phyloP scores from a whole-genome alignment of 2,888 invertebrate genomes.

The Bruchidius siliquastri region DNA sequence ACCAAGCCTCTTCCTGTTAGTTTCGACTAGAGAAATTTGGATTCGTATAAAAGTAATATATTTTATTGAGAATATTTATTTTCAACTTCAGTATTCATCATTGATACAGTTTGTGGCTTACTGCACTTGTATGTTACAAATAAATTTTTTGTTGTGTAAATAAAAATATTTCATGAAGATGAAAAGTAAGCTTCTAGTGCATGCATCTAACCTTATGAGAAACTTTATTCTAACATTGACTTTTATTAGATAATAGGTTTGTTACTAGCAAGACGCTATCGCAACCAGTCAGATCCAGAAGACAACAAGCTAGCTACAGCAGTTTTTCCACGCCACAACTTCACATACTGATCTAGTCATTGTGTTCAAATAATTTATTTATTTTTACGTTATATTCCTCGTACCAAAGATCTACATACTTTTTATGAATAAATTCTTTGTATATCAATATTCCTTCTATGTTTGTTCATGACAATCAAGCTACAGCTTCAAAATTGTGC shows the following conservation, averaged over 20 bases:
- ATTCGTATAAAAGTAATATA: no score
- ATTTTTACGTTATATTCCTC: background rate
- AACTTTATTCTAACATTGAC: background rate
- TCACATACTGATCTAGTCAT: constrained; percentile 43
- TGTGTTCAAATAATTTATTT: constrained; percentile 6
- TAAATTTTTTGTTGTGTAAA: background rate
- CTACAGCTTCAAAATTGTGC: background rate
- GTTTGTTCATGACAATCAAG: background rate
- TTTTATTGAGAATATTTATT: no score
- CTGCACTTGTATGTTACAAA: background rate
- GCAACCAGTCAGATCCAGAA: constrained; percentile 74
- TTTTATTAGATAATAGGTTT: constrained; percentile 71
- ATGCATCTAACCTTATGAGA: background rate
- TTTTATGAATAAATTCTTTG: background rate
- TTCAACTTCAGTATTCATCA: background rate
- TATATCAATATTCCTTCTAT: background rate
- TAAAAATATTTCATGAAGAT: background rate
- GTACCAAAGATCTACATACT: background rate
- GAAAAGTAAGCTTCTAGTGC: background rate
- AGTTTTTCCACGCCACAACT: constrained; percentile 58
- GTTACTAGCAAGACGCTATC: constrained; percentile 72
- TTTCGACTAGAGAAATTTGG: no score
- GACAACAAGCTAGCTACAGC: constrained; percentile 66
- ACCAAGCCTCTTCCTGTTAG: no score
- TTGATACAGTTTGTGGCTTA: background rate